phyloP scores from a whole-genome alignment of 2,113 vertebrate species.

The Sisor rabdophorus region DNA sequence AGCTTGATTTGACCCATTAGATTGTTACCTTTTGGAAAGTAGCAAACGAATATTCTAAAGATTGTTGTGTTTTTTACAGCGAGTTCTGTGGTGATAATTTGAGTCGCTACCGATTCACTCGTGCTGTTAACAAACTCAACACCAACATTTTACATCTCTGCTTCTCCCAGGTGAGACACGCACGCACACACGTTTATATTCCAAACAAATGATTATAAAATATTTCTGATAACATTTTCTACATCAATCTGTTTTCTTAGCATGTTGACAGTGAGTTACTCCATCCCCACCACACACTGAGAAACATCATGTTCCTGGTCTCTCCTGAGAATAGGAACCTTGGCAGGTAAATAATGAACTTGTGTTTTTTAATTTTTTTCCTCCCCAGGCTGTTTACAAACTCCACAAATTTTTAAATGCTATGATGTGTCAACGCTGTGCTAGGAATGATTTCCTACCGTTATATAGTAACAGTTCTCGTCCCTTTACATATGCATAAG shows the following conservation, averaged over 20 bases:
- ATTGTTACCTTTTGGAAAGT: background rate
- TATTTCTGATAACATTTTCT: background rate
- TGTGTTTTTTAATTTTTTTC: background rate
- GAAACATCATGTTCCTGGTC: conserved; percentile 97
- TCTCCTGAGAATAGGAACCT: conserved; percentile 83
- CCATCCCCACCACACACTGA: conserved; percentile 93
- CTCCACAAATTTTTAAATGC: background rate
- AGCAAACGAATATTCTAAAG: too few species aligned
- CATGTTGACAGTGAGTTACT: conserved; percentile 91
- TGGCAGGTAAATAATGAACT: conserved; percentile 81
- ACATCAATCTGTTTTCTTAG: conserved; percentile 57
- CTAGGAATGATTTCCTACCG: background rate
- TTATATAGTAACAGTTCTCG: background rate
- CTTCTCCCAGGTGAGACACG: conserved; percentile 87
- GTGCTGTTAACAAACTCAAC: conserved; percentile 92
- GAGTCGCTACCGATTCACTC: conserved; percentile 87
- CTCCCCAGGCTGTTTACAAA: background rate
- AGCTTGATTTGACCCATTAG: background rate
- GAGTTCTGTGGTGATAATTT: conserved; percentile 97
- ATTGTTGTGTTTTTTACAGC: conserved; percentile 60
- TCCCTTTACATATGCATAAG: background rate
- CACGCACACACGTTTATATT: background rate
- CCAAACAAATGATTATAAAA: background rate
- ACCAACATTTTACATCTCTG: conserved; percentile 94
- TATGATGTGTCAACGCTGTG: background rate